Base-by-base conservation (phyloP, 1,140 invertebrate species). In the Leptinotarsa undecemlineata region DNA sequence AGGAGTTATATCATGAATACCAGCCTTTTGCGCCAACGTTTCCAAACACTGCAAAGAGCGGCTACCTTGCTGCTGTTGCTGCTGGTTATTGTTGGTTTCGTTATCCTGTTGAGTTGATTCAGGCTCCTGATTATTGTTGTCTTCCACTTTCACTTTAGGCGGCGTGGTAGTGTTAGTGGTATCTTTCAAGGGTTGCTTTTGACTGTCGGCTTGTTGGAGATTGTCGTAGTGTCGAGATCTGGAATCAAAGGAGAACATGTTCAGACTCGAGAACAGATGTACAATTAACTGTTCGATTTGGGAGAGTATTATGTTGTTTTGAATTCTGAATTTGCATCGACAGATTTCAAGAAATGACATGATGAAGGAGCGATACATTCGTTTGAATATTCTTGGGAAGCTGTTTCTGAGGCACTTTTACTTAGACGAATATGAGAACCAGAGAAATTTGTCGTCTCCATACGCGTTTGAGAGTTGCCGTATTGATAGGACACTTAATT, bases 1-100 rank as follows among this genome's bases (percentile, higher is more conserved):
- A 78, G 90, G 89, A 33, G 89, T 90, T 14, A 90, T 83, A 73
- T 85, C 84, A 71, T 82, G 81, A 68, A 84, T 90, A 3, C 90
- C 90, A 67, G 90, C 90, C 77, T 91, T 91, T 77, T 91, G 89
- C 14, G 90, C 90, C 51, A 91, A 85, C 11, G 90, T 91, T 78
- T 90, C 90, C 76, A 91, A 83, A 79, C 89, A 90, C 87, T 90
- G 90, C n/a, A 90, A 83, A 0, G 89, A 90, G 48, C 89, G 73
- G 48, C 81, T 83, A 11, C 80, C 81, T 71, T 81, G 81, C 68
- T 81, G 71, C 23, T 71, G 69, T 20, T 75, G 47, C 71, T 74
- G 69, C 72, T 75, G 74, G 77, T 71, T 78, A 71, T 73, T 79
- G 64, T 13, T 74, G 19, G 74, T 66, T 23, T 76, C 73, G 51